phyloP scores from a whole-genome alignment of 2,113 vertebrate species.

The Guaruba guarouba region DNA sequence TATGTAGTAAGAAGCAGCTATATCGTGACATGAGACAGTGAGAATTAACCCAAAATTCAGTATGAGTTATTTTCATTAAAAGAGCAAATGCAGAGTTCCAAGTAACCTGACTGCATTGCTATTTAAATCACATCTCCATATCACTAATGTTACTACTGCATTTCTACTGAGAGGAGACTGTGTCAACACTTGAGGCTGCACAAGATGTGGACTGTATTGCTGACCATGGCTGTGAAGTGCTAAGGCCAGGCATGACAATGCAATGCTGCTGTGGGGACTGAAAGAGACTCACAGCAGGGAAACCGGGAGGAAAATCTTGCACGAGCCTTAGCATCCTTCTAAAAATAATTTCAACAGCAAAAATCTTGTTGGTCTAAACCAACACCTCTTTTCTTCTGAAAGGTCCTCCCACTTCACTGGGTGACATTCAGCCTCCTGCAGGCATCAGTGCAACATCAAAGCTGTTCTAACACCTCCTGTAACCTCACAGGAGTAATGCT shows the following conservation, averaged over 20 bases:
- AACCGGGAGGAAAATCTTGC: background rate
- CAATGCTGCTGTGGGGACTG: background rate
- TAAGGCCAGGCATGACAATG: background rate
- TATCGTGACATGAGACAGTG: fast-evolving
- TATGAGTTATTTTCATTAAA: background rate
- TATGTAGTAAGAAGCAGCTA: background rate
- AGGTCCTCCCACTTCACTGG: background rate
- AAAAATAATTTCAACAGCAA: background rate
- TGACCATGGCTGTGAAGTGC: background rate
- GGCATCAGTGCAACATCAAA: background rate
- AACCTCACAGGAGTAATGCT: background rate
- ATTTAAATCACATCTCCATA: background rate
- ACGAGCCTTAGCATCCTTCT: background rate
- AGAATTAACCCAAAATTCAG: background rate
- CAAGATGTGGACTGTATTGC: fast-evolving
- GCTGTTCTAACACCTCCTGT: background rate
- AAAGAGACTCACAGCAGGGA: no score
- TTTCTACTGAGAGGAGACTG: background rate
- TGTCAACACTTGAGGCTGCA: background rate
- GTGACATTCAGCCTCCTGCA: background rate
- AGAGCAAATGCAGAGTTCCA: background rate
- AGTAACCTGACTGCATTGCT: background rate
- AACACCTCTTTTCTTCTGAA: background rate
- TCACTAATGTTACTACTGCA: background rate
- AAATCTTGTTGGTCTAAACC: background rate